phyloP scores from a whole-genome alignment of 2,797 vertebrate genomes.

The Chelonia mydas region DNA sequence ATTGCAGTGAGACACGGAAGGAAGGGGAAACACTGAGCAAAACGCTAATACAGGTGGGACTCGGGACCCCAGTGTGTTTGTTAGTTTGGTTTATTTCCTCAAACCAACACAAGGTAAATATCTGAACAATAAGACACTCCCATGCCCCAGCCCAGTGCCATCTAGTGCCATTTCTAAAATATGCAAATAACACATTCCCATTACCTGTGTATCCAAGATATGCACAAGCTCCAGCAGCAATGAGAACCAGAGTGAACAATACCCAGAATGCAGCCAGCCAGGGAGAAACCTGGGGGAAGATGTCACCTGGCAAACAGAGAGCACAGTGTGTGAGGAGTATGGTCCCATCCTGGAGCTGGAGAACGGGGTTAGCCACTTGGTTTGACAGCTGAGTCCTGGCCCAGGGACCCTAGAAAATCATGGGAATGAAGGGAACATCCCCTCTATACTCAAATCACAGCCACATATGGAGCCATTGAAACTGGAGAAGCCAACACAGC shows the following conservation, averaged over 20 bases:
- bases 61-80: neutral
- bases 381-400: too few species aligned
- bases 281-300: too few species aligned
- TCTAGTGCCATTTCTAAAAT: fast-evolving
- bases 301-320: neutral
- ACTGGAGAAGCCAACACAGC: fast-evolving
- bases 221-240: neutral
- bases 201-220: neutral
- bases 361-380: neutral
- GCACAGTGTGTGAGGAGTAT: neutral
- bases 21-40: neutral
- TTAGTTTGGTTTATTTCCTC: neutral
- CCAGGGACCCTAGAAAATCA: fast-evolving
- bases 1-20: neutral
- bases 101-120: neutral
- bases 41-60: neutral
- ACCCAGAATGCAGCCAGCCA: too few species aligned
- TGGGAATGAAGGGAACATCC: neutral
- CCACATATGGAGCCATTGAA: neutral
- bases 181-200: neutral
- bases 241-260: too few species aligned
- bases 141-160: neutral
- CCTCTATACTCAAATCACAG: too few species aligned
- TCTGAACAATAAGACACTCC: neutral
- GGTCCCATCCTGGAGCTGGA: neutral